Percentiles rank a stretch among this genome's conserved stretches.
These are phyloP conservation scores for Riptortus pedestris DNA, from an alignment of 1,140 invertebrate species.

Conservation along the genomic window DNA sequence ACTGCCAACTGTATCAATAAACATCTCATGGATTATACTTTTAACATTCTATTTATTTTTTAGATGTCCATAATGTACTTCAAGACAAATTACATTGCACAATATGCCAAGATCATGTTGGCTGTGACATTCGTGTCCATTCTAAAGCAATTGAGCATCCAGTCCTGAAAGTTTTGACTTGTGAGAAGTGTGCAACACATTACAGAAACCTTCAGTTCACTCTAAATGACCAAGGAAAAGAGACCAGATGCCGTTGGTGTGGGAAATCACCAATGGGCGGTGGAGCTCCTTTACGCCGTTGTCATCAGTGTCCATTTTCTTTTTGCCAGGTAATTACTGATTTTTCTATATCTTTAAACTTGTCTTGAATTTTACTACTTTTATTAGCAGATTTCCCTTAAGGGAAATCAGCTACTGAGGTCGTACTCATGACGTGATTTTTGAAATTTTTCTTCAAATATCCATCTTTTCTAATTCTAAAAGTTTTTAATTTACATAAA, in stretches of 20 bases:
- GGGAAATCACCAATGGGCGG: not conserved
- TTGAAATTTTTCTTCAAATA: not conserved
- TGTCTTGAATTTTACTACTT: not conserved
- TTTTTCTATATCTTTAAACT: not conserved
- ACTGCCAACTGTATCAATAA: no score
- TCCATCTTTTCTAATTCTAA: no score
- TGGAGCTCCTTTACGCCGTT: not conserved
- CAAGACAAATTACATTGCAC: conserved; percentile 22
- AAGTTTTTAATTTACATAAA: no score
- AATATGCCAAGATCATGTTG: conserved; percentile 24
- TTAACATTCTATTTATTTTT: no score
- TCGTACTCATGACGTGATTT: no score
- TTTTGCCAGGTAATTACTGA: conserved; percentile 21
- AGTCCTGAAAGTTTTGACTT: conserved; percentile 23
- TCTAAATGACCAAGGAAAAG: conserved; percentile 10
- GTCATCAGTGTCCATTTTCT: conserved; percentile 25
- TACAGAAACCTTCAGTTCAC: conserved; percentile 15
- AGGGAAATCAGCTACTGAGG: no score
- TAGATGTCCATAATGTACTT: conserved; percentile 14
- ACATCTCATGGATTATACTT: no score
- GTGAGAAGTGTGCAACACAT: conserved; percentile 14
- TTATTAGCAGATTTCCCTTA: no score
- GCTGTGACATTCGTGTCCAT: conserved; percentile 7
- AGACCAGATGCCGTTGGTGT: conserved; percentile 26
- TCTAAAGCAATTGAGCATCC: conserved; percentile 17